phyloP scores from a whole-genome alignment of 2,797 vertebrate species.

The Nyctalus aviator region DNA sequence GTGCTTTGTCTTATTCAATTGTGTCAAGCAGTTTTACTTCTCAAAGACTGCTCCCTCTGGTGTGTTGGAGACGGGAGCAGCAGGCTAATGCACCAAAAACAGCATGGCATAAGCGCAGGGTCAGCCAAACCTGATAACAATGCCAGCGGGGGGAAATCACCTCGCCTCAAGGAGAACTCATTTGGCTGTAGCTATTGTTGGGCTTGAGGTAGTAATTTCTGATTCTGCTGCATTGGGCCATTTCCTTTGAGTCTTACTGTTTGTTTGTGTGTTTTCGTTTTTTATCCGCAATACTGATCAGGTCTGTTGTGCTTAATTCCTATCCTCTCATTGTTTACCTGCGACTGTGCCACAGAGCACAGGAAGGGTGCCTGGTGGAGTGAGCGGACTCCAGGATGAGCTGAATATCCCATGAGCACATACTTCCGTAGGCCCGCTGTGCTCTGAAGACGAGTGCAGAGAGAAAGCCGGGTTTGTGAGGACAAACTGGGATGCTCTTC shows the following conservation, averaged over 20 bases:
- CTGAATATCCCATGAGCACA: too few species aligned
- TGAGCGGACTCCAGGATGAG: background rate
- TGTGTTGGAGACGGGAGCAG: conserved; percentile 37
- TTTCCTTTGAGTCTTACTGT: conserved; percentile 2
- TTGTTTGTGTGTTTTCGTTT: background rate
- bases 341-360: background rate
- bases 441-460: background rate
- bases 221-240: background rate
- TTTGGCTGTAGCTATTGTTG: background rate
- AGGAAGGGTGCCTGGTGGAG: background rate
- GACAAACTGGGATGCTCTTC: background rate
- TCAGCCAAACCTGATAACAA: conserved; percentile 62
- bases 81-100: conserved; percentile 46
- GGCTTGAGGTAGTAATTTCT: background rate
- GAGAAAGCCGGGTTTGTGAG: background rate
- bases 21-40: conserved; percentile 50
- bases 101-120: conserved; percentile 53
- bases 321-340: background rate
- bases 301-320: background rate
- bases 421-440: accelerated
- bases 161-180: conserved; percentile 54
- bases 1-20: conserved; percentile 67
- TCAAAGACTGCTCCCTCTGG: conserved; percentile 19
- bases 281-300: background rate
- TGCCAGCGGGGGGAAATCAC: conserved; percentile 23